phyloP scores from a whole-genome alignment of 2,113 vertebrate genomes.

The Panthera leo region DNA sequence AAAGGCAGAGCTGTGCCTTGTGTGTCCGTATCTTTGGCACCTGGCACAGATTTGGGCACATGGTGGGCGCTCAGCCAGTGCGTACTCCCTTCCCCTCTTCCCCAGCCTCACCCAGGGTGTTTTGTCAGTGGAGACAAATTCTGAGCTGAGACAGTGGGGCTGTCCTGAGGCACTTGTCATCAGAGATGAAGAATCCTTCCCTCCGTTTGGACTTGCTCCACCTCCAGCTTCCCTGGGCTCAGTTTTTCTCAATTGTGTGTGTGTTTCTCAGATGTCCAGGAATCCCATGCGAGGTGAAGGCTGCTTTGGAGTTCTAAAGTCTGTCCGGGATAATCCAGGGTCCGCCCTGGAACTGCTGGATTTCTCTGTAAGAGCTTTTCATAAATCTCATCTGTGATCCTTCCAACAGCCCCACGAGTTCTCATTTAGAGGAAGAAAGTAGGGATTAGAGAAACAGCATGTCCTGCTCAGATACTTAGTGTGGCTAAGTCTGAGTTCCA shows the following conservation, averaged over 20 bases:
- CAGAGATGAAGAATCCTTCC: neutral
- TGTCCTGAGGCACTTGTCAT: neutral
- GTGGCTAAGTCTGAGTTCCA: no score
- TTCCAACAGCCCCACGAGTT: neutral
- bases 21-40: neutral
- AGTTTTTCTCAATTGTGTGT: neutral
- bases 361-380: conserved; percentile 85
- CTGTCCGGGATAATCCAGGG: conserved; percentile 84
- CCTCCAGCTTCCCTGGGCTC: neutral
- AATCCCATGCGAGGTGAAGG: conserved; percentile 89
- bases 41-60: neutral
- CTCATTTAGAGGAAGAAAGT: neutral
- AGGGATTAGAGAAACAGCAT: neutral
- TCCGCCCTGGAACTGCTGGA: conserved; percentile 86
- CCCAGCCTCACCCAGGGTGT: neutral
- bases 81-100: neutral
- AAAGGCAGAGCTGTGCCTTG: neutral
- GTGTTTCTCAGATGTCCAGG: conserved; percentile 84
- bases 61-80: neutral
- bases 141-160: neutral
- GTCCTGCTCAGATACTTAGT: fast-evolving
- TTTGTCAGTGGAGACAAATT: neutral
- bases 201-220: neutral
- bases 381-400: neutral
- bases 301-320: conserved; percentile 86